Conservation (phyloP, 2,888 invertebrate species). For the Phortica okadai region DNA sequence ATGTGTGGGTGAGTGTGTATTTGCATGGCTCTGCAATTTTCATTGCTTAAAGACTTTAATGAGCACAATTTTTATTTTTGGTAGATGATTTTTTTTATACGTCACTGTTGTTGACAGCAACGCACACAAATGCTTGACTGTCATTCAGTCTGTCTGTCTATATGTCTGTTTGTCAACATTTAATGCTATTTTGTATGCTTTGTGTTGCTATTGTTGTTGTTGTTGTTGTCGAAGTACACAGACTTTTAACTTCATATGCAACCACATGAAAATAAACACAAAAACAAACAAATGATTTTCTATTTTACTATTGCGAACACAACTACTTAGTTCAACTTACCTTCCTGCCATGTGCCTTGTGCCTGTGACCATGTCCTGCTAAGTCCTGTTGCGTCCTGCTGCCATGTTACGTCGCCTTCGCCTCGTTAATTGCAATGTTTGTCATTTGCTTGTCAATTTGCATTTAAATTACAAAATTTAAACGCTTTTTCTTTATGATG, state of each 20-base stretch:
- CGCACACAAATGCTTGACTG: not conserved
- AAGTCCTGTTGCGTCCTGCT: conserved; percentile 2
- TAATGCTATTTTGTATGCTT: not conserved
- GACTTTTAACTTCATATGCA: conserved; percentile 32
- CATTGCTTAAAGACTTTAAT: conserved; percentile 52
- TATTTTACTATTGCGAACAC: not conserved
- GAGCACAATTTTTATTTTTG: conserved; percentile 42
- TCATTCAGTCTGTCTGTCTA: not conserved
- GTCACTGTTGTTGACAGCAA: not conserved
- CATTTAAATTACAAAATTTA: conserved; percentile 72
- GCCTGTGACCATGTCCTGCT: not conserved
- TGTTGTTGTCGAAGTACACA: conserved; percentile 1
- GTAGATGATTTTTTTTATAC: not conserved
- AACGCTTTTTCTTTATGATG: conserved; percentile 47
- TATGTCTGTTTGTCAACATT: too few relatives aligned
- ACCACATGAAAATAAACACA: conserved; percentile 32
- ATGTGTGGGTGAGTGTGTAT: conserved; percentile 25
- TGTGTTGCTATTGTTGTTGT: not conserved
- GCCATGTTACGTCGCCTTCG: conserved; percentile 51
- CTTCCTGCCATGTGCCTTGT: not conserved
- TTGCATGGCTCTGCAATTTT: conserved; percentile 51
- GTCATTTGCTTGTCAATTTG: conserved; percentile 69
- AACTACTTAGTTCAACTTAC: not conserved
- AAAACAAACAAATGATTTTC: not conserved
- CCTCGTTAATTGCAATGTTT: conserved; percentile 69